phyloP scores from a whole-genome alignment of 2,797 vertebrate genomes.

The Heliangelus exortis region DNA sequence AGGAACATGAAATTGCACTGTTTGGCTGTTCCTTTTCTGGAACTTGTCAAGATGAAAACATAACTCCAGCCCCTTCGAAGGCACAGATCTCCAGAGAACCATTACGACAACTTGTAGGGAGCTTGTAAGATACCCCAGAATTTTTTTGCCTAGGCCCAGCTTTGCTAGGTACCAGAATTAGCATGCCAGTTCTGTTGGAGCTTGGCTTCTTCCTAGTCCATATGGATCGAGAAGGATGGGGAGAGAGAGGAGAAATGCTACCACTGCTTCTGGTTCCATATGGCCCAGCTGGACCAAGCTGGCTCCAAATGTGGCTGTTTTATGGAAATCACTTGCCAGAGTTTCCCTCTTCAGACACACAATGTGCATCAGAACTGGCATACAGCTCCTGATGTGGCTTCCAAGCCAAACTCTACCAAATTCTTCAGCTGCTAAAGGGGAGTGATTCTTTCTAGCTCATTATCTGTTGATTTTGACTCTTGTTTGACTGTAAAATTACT shows the following conservation, averaged over 20 bases:
- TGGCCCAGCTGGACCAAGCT: constrained; percentile 35
- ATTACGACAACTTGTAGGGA: background rate
- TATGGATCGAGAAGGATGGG: background rate
- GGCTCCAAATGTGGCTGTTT: constrained; percentile 19
- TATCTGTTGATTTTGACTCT: background rate
- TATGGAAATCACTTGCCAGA: constrained; percentile 28
- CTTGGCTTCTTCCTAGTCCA: background rate
- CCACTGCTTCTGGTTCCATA: constrained; percentile 27
- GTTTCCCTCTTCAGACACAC: constrained; percentile 25
- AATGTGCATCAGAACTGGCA: background rate
- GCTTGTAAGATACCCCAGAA: background rate
- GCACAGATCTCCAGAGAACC: background rate
- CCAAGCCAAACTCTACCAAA: constrained; percentile 1
- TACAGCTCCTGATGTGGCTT: background rate
- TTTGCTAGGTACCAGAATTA: background rate
- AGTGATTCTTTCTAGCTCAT: constrained; percentile 17
- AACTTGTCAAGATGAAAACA: background rate
- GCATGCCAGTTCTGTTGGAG: background rate
- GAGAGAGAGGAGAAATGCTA: background rate
- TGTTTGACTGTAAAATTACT: background rate
- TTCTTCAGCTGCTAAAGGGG: constrained; percentile 29
- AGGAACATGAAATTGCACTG: background rate
- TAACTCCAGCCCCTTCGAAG: background rate
- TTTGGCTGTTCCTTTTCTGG: background rate
- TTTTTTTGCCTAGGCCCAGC: background rate